Conservation (phyloP, 2,888 invertebrate species). For the Tenthredo distinguenda region DNA sequence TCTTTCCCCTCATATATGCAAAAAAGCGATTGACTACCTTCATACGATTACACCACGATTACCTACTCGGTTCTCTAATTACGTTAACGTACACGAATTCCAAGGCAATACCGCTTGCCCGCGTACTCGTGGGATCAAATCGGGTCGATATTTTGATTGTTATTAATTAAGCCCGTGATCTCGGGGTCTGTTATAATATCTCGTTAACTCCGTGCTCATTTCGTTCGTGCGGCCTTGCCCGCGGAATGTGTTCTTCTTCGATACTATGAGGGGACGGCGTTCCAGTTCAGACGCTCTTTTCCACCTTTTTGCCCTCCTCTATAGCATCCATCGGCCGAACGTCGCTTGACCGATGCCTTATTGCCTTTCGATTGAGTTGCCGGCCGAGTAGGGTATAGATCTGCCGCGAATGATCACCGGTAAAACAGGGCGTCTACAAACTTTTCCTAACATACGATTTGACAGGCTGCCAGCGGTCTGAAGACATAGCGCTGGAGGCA, state of each 20-base stretch:
- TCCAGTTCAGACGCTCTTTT: background rate
- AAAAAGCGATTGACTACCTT: background rate
- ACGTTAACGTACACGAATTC: background rate
- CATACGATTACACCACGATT: background rate
- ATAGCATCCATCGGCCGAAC: background rate
- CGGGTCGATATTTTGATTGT: background rate
- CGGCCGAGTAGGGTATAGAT: background rate
- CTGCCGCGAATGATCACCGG: background rate
- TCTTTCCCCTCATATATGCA: constrained; percentile 5
- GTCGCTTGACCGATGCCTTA: background rate
- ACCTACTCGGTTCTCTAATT: background rate
- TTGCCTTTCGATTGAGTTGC: background rate
- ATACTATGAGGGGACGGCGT: background rate
- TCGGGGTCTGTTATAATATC: background rate
- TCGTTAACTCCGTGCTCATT: background rate
- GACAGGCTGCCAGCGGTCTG: background rate
- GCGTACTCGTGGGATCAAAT: background rate
- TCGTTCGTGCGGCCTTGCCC: background rate
- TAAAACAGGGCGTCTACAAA: background rate
- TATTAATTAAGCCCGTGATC: background rate
- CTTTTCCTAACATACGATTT: background rate
- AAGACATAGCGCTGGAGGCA: background rate
- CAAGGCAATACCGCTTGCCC: background rate
- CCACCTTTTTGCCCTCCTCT: background rate
- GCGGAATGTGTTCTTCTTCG: background rate